phyloP scores from a whole-genome alignment of 2,113 vertebrate species.

The Varanus komodoensis region DNA sequence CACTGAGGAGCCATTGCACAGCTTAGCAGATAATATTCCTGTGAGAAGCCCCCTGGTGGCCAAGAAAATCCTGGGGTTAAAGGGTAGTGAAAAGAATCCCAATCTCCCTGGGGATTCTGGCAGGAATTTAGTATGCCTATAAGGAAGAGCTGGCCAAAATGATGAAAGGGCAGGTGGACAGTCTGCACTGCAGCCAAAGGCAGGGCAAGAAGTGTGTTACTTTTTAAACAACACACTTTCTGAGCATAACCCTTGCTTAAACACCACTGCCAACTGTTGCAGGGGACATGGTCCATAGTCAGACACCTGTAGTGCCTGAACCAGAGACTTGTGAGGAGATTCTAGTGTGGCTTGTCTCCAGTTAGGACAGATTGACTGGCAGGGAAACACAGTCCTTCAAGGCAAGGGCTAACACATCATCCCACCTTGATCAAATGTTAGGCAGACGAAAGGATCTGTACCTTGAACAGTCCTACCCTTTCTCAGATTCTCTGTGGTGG shows the following conservation, averaged over 20 bases:
- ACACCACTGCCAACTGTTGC: constrained; percentile 90
- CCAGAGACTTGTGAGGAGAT: constrained; percentile 84
- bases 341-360: constrained; percentile 78
- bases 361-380: constrained; percentile 62
- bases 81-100: constrained; percentile 56
- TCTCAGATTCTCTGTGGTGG: neutral
- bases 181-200: constrained; percentile 89
- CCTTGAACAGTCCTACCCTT: neutral
- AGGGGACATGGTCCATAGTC: constrained; percentile 87
- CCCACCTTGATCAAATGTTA: neutral
- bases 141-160: constrained; percentile 87
- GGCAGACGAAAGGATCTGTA: neutral
- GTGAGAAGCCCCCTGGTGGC: constrained; percentile 81
- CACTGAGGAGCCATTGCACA: constrained; percentile 89
- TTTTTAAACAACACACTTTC: neutral
- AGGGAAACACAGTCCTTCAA: neutral
- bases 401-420: neutral
- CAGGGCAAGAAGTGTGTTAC: neutral
- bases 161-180: constrained; percentile 80
- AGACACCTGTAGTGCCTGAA: constrained; percentile 93
- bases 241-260: constrained; percentile 79
- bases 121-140: constrained; percentile 77
- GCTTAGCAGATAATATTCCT: constrained; percentile 74
- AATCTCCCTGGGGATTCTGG: constrained; percentile 64
- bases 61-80: constrained; percentile 71